Evolutionary conservation across 1,140 invertebrate genomes (phyloP).

Genomic region (Zaprionus lachaisei): DNA sequence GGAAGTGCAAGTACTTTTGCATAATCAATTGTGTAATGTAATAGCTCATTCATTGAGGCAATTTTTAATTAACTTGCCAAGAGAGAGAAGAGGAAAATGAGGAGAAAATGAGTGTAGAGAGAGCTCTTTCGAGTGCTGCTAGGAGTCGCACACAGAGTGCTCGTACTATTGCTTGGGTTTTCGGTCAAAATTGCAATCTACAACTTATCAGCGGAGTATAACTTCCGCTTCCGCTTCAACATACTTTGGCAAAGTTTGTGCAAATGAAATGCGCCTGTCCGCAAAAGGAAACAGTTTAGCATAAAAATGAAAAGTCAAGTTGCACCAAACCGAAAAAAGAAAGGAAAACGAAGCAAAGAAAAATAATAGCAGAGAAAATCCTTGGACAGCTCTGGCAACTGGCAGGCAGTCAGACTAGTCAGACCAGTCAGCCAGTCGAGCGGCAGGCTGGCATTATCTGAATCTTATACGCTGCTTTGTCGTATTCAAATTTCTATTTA

Average conservation of each 20-base stretch:
- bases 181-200: constrained; percentile 35
- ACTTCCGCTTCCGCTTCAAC: constrained; percentile 66
- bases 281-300: constrained; percentile 71
- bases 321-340: constrained; percentile 21
- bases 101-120: background rate
- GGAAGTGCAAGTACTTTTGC: constrained; percentile 40
- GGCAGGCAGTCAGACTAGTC: constrained; percentile 14
- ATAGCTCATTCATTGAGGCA: constrained; percentile 52
- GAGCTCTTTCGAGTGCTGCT: background rate
- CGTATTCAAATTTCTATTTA: constrained; percentile 73
- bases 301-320: constrained; percentile 70
- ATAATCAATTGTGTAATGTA: constrained; percentile 61
- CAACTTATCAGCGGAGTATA: constrained; percentile 45
- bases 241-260: constrained; percentile 60
- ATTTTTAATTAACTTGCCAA: constrained; percentile 53
- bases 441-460: constrained; percentile 62
- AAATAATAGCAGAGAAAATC: constrained; percentile 37
- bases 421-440: constrained; percentile 10
- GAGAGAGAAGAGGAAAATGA: background rate
- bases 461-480: constrained; percentile 71
- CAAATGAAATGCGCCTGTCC: constrained; percentile 64
- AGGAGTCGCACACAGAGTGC: background rate
- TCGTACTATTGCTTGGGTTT: background rate
- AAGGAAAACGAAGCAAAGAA: constrained; percentile 3
- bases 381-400: constrained; percentile 46